Conservation (phyloP, 2,113 vertebrate species). For the Pongo pygmaeus region DNA sequence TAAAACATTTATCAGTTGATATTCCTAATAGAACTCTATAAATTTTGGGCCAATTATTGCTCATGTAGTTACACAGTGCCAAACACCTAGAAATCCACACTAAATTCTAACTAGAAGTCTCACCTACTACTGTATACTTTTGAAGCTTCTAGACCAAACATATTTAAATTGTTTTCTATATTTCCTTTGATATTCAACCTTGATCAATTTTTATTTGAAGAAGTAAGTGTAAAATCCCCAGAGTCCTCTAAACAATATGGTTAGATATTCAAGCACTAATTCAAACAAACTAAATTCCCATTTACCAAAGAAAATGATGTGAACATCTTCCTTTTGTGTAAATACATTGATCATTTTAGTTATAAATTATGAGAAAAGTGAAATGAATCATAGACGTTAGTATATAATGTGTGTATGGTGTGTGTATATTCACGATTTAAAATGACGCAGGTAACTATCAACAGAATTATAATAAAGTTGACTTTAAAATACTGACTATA, state of each 20-base stretch:
- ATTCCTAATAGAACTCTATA: neutral
- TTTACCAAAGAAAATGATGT: conserved; percentile 68
- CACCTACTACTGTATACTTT: neutral
- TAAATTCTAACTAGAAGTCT: conserved; percentile 28
- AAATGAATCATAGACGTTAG: neutral
- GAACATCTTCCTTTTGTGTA: conserved; percentile 59
- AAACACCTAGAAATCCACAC: neutral
- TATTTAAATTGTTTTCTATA: conserved; percentile 1
- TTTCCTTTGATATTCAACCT: conserved; percentile 71
- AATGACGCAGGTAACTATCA: neutral
- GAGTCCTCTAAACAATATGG: conserved; percentile 54
- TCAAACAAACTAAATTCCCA: conserved; percentile 61
- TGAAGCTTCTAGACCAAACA: conserved; percentile 48
- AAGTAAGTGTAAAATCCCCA: conserved; percentile 47
- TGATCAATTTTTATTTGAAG: conserved; percentile 76
- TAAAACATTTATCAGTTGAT: neutral
- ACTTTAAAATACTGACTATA: neutral
- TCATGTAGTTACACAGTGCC: neutral
- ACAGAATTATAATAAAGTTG: neutral
- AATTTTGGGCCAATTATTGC: neutral
- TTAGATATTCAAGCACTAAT: conserved; percentile 63
- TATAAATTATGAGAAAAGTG: conserved; percentile 32
- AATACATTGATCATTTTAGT: conserved; percentile 47
- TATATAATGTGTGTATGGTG: neutral
- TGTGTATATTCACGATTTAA: neutral